These are phyloP conservation scores for Labeo calbasu DNA, from an alignment of 2,797 vertebrate genomes.

Conservation along the genomic window DNA sequence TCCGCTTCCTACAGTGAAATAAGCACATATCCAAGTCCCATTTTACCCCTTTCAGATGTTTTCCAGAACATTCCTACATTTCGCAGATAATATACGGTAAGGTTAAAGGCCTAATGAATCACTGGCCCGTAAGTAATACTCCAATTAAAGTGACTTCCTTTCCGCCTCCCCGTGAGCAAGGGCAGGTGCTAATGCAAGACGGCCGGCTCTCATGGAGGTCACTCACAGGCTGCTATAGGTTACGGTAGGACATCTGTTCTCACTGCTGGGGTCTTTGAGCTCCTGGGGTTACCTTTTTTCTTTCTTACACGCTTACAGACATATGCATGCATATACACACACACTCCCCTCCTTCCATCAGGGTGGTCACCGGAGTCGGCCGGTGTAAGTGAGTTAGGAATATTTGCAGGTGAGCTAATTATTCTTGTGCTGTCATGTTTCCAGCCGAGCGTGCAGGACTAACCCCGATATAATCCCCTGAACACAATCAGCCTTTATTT, in stretches of 20 bases:
- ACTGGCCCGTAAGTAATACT: conserved; percentile 37
- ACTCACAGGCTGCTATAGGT: conserved; percentile 49
- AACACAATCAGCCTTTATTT: conserved; percentile 57
- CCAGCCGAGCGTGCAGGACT: conserved; percentile 52
- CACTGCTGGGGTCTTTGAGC: conserved; percentile 39
- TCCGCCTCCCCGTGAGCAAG: conserved; percentile 42
- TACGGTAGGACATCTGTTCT: conserved; percentile 48
- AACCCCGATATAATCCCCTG: conserved; percentile 55
- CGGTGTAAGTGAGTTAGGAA: conserved; percentile 45
- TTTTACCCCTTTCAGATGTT: conserved; percentile 9
- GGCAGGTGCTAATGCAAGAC: conserved; percentile 47
- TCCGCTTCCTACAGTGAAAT: not conserved
- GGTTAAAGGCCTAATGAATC: conserved; percentile 36
- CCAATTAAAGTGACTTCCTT: conserved; percentile 39
- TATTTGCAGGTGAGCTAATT: conserved; percentile 60
- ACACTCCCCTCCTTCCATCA: not conserved
- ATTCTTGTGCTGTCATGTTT: conserved; percentile 62
- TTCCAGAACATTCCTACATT: not conserved
- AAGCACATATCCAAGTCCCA: not conserved
- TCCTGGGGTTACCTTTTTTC: conserved; percentile 28
- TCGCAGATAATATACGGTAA: not conserved
- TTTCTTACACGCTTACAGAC: conserved; percentile 8
- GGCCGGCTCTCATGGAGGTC: conserved; percentile 34
- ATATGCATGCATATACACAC: conserved; percentile 34
- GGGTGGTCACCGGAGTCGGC: conserved; percentile 36